phyloP scores from a whole-genome alignment of 2,797 vertebrate species.

The Jordanella pulchra region DNA sequence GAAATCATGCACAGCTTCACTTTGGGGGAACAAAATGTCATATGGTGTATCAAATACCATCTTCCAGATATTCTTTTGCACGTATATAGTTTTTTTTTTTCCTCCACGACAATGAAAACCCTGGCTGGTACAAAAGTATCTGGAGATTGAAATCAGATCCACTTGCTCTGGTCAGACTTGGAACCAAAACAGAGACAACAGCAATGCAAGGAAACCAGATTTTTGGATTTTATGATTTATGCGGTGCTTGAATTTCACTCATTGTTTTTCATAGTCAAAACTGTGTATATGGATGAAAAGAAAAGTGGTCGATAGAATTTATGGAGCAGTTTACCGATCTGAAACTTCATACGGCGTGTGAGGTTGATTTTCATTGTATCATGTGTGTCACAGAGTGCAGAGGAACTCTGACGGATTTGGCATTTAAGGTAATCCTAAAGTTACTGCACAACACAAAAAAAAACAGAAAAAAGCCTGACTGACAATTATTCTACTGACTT shows the following conservation, averaged over 20 bases:
- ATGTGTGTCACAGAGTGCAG: conserved; percentile 36
- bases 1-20: conserved; percentile 42
- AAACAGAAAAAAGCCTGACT: conserved; percentile 20
- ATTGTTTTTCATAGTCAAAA: conserved; percentile 75
- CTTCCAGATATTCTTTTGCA: conserved; percentile 59
- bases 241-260: conserved; percentile 69
- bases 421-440: conserved; percentile 46
- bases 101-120: conserved; percentile 59
- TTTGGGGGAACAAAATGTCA: conserved; percentile 69
- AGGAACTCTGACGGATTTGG: conserved; percentile 32
- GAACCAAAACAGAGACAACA: conserved; percentile 64
- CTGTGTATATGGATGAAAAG: conserved; percentile 62
- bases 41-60: conserved; percentile 76
- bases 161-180: conserved; percentile 73
- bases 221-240: conserved; percentile 68
- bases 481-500: not conserved
- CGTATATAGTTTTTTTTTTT: conserved; percentile 36
- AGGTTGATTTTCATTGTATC: conserved; percentile 36
- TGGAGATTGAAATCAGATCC: conserved; percentile 79
- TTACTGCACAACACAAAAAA: conserved; percentile 27
- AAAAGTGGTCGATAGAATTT: conserved; percentile 58
- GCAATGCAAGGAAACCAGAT: conserved; percentile 60
- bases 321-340: conserved; percentile 51
- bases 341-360: conserved; percentile 59
- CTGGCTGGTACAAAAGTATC: conserved; percentile 69